Evolutionary conservation across 2,888 invertebrate species (phyloP).

Genomic region (Thereva unica): DNA sequence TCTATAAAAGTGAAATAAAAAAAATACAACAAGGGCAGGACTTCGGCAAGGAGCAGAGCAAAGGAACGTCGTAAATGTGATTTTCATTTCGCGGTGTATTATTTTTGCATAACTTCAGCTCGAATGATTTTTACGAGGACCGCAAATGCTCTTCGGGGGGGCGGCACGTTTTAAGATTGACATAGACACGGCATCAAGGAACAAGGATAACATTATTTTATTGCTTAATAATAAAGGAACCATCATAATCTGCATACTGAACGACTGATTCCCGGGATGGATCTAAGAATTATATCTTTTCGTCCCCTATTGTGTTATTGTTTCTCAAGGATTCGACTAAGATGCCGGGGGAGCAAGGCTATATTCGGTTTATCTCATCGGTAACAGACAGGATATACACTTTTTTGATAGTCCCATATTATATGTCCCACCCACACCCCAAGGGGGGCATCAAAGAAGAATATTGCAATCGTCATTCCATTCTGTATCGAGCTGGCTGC

Average conservation of each 20-base stretch:
- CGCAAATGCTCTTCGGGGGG: slow-evolving; percentile 14
- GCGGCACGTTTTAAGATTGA: slow-evolving; percentile 1
- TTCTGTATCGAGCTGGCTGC: neutral
- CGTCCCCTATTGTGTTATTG: slow-evolving; percentile 13
- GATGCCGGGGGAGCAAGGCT: slow-evolving; percentile 1
- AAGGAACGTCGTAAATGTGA: slow-evolving; percentile 33
- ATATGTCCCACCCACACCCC: neutral
- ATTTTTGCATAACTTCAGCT: slow-evolving; percentile 43
- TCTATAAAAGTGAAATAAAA: slow-evolving; percentile 36
- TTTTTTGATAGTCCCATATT: slow-evolving; percentile 17
- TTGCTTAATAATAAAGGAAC: slow-evolving; percentile 34
- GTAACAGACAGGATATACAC: slow-evolving; percentile 5
- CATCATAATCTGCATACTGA: slow-evolving; percentile 31
- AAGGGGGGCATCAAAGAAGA: no score
- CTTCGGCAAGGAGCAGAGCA: slow-evolving; percentile 14
- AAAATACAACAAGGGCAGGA: neutral
- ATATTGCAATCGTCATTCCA: no score
- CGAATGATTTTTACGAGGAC: slow-evolving; percentile 40
- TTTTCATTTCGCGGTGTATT: slow-evolving; percentile 43
- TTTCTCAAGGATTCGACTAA: slow-evolving; percentile 22
- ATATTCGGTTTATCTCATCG: slow-evolving; percentile 21
- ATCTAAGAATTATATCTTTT: neutral
- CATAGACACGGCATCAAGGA: slow-evolving; percentile 13
- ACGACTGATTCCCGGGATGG: slow-evolving; percentile 10
- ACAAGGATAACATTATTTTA: slow-evolving; percentile 32